Percentiles rank a stretch among this genome's conserved stretches.
These are phyloP conservation scores for Aromia moschata DNA, from an alignment of 2,888 invertebrate species.

Conservation along the genomic window DNA sequence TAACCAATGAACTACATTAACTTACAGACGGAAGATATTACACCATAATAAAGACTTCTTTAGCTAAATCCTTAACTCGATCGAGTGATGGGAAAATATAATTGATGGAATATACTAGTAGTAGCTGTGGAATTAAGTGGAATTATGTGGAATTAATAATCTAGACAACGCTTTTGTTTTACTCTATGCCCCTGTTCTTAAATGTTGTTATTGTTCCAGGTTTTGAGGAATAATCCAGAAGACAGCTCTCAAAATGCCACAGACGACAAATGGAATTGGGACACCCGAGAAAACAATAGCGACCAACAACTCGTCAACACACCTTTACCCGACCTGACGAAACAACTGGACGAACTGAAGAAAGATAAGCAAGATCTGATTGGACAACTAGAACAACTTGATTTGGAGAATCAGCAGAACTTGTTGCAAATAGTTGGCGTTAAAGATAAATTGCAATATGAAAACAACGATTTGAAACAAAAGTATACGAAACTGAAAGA, in stretches of 20 bases:
- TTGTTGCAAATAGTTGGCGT: constrained; percentile 56
- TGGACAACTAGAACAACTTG: constrained; percentile 51
- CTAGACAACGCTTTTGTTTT: neutral
- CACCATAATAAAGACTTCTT: no score
- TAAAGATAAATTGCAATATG: constrained; percentile 57
- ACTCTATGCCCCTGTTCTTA: neutral
- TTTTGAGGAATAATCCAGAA: constrained; percentile 34
- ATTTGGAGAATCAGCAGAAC: constrained; percentile 60
- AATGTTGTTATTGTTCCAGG: constrained; percentile 36
- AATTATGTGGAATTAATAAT: neutral
- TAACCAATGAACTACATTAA: no score
- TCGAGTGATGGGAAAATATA: no score
- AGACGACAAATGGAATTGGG: constrained; percentile 34
- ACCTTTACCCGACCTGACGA: constrained; percentile 52
- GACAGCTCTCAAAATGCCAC: no score
- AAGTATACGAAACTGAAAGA: constrained; percentile 66
- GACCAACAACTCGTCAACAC: no score
- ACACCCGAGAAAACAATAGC: constrained; percentile 13
- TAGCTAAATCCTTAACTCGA: no score
- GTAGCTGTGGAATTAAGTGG: no score
- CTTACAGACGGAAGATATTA: no score
- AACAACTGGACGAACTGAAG: constrained; percentile 51
- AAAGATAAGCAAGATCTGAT: constrained; percentile 56
- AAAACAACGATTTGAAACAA: constrained; percentile 58
- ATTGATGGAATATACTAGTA: no score